Percentiles rank a stretch among this genome's conserved stretches.
These are phyloP conservation scores for Pygoscelis antarcticus DNA, from an alignment of 2,113 vertebrate species.

Conservation along the genomic window DNA sequence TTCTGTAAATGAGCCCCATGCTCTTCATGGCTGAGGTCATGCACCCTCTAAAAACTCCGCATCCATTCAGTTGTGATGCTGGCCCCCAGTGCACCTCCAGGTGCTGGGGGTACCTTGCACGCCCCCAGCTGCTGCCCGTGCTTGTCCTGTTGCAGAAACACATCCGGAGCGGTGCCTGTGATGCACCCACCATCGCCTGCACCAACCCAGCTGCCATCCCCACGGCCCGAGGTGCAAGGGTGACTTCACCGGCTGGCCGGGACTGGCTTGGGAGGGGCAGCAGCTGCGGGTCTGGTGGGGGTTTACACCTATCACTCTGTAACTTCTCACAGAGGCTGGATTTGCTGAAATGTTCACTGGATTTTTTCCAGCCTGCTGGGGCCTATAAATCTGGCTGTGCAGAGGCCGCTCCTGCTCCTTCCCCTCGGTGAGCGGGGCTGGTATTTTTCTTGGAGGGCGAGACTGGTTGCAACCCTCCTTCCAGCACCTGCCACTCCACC, in stretches of 20 bases:
- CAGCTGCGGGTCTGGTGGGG: slow-evolving; percentile 28
- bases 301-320: slow-evolving; percentile 45
- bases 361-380: slow-evolving; percentile 52
- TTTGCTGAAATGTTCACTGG: slow-evolving; percentile 65
- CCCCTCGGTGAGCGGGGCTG: not conserved
- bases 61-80: not conserved
- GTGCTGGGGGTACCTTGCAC: not conserved
- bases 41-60: not conserved
- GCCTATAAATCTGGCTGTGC: slow-evolving; percentile 54
- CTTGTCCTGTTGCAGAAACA: not conserved
- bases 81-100: not conserved
- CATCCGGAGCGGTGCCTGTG: fast-evolving
- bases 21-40: not conserved
- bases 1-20: not conserved
- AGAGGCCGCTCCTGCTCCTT: slow-evolving; percentile 40
- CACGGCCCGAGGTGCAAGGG: not conserved
- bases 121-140: not conserved
- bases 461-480: slow-evolving; percentile 4
- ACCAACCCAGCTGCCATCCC: not conserved
- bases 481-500: slow-evolving; percentile 60
- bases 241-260: slow-evolving; percentile 5
- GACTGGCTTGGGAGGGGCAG: not conserved
- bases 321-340: slow-evolving; percentile 42
- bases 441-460: slow-evolving; percentile 70
- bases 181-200: not conserved